phyloP scores from a whole-genome alignment of 2,113 vertebrate species.

The Excalfactoria chinensis region DNA sequence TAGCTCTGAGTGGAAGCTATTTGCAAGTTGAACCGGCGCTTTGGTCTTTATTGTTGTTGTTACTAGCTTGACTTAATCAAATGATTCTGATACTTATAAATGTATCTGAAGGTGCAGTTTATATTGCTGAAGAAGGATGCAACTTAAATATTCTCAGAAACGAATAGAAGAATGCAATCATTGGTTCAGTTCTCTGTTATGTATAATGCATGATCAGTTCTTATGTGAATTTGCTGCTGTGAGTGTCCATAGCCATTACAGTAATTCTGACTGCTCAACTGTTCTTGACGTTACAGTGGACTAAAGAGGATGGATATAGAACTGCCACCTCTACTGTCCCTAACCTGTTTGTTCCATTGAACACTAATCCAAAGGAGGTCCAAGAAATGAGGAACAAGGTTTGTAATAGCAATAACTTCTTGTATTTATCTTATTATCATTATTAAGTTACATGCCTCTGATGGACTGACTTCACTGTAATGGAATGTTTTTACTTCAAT shows the following conservation, averaged over 20 bases:
- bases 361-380: conserved; percentile 98
- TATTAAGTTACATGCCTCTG: background rate
- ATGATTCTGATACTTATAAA: background rate
- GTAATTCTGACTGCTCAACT: conserved; percentile 68
- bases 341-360: conserved; percentile 98
- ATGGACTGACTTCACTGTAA: background rate
- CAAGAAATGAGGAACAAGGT: conserved; percentile 99
- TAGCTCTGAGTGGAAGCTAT: background rate
- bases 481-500: background rate
- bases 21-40: background rate
- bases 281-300: conserved; percentile 91
- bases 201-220: conserved; percentile 87
- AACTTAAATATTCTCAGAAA: background rate
- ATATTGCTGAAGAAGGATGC: background rate
- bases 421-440: background rate
- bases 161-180: conserved; percentile 71
- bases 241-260: background rate
- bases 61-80: background rate
- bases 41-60: background rate
- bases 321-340: conserved; percentile 89
- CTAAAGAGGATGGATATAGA: conserved; percentile 94
- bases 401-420: conserved; percentile 3
- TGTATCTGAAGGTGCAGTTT: background rate
- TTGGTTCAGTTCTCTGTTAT: conserved; percentile 87
- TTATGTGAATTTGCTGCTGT: conserved; percentile 61